A percentile compares a stretch with the other conserved stretches of the same genome.
Conservation (phyloP, 2,797 vertebrate genomes). For the Helicolenus hilgendorfi region DNA sequence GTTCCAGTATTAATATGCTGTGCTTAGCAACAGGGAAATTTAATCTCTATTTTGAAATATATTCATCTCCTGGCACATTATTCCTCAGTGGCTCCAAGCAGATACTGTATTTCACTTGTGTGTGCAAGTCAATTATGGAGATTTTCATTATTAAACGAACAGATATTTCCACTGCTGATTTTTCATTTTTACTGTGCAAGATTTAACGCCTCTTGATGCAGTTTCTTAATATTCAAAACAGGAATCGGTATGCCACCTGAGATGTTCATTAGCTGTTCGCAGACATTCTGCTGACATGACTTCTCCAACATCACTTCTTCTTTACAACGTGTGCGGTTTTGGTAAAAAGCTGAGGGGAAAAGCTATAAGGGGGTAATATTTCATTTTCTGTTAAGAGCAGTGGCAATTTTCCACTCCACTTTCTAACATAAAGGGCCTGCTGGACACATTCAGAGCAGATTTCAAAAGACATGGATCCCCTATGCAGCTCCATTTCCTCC, state of each 20-base stretch:
- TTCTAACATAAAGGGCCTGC: slow-evolving; percentile 37
- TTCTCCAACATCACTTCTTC: slow-evolving; percentile 13
- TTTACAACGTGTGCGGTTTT: slow-evolving; percentile 42
- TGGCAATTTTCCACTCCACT: slow-evolving; percentile 40
- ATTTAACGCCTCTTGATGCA: slow-evolving; percentile 23
- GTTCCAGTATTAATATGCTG: background rate
- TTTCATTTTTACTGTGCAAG: background rate
- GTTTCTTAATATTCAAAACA: slow-evolving; percentile 47
- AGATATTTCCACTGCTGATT: background rate
- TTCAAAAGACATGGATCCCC: slow-evolving; percentile 32
- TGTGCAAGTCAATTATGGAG: background rate
- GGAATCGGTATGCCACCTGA: slow-evolving; percentile 38
- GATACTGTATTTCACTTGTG: background rate
- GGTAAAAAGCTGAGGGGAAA: slow-evolving; percentile 41
- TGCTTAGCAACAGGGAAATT: background rate
- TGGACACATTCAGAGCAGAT: slow-evolving; percentile 24
- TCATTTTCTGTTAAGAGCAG: slow-evolving; percentile 58
- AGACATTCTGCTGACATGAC: slow-evolving; percentile 60
- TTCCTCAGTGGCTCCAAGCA: background rate
- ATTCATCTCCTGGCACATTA: background rate
- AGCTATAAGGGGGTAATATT: slow-evolving; percentile 42
- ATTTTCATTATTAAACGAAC: slow-evolving; percentile 19
- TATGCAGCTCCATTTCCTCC: slow-evolving; percentile 1
- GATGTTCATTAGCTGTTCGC: slow-evolving; percentile 36
- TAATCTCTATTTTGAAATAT: background rate